Evolutionary conservation across 2,797 vertebrate genomes (phyloP).

Genomic region (Dicrostonyx torquatus): DNA sequence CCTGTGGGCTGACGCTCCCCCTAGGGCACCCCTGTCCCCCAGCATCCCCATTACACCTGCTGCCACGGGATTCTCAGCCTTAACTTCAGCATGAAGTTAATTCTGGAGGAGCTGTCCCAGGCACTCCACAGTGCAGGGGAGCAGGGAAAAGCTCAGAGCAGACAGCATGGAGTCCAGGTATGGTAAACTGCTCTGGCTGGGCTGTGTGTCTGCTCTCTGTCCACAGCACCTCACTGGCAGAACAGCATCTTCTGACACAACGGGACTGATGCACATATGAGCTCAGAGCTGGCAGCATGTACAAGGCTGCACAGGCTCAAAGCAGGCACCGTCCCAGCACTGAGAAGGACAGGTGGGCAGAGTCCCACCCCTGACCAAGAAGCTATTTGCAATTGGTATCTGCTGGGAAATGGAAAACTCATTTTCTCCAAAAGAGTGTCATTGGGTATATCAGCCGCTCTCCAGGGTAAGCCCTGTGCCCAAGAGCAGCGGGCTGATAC

Average conservation of each 20-base stretch:
- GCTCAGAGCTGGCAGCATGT: neutral
- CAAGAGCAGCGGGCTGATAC: neutral
- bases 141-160: neutral
- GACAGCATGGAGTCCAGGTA: neutral
- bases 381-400: neutral
- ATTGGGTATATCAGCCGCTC: neutral
- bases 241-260: neutral
- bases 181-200: neutral
- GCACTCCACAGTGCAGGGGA: neutral
- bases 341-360: neutral
- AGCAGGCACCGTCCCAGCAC: neutral
- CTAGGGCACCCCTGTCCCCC: neutral
- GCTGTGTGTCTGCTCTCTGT: neutral
- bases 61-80: accelerated
- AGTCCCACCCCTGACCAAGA: neutral
- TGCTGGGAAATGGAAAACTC: neutral
- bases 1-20: accelerated
- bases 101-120: neutral
- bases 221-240: neutral
- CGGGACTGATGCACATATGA: neutral
- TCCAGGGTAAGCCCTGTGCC: neutral
- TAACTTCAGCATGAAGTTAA: conserved; percentile 55
- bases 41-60: conserved; percentile 6
- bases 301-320: neutral
- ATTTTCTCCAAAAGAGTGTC: neutral